These are phyloP conservation scores for Drosophila mimica DNA, from an alignment of 2,888 invertebrate species.

Conservation along the genomic window DNA sequence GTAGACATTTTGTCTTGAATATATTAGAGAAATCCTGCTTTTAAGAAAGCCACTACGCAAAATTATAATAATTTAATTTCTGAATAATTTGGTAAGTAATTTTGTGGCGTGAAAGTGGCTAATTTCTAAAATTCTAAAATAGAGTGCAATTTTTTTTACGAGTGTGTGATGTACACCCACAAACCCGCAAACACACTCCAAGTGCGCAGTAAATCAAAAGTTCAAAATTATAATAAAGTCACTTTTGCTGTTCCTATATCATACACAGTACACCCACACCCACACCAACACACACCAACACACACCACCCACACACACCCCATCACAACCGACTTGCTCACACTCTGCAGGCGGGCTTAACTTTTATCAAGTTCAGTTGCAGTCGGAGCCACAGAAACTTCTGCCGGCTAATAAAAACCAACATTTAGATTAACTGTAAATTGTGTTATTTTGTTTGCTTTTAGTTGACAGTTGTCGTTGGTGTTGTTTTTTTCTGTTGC, in stretches of 20 bases:
- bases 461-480: constrained; percentile 53
- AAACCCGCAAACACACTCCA: constrained; percentile 22
- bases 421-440: constrained; percentile 81
- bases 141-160: not conserved
- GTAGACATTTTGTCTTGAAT: not conserved
- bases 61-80: not conserved
- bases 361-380: constrained; percentile 77
- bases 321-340: constrained; percentile 1
- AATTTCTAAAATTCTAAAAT: not conserved
- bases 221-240: constrained; percentile 81
- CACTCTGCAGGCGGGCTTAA: constrained; percentile 46
- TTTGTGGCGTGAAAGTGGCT: not conserved
- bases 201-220: constrained; percentile 77
- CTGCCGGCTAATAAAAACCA: constrained; percentile 74
- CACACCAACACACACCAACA: not conserved
- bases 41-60: not conserved
- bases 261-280: constrained; percentile 42
- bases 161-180: constrained; percentile 15
- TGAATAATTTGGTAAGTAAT: not conserved
- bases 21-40: not conserved
- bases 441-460: constrained; percentile 76
- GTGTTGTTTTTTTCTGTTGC: constrained; percentile 20
- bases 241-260: constrained; percentile 74
- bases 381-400: constrained; percentile 67
- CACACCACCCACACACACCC: not conserved